Conservation (phyloP, 1,140 invertebrate species). For the Microplitis demolitor region DNA sequence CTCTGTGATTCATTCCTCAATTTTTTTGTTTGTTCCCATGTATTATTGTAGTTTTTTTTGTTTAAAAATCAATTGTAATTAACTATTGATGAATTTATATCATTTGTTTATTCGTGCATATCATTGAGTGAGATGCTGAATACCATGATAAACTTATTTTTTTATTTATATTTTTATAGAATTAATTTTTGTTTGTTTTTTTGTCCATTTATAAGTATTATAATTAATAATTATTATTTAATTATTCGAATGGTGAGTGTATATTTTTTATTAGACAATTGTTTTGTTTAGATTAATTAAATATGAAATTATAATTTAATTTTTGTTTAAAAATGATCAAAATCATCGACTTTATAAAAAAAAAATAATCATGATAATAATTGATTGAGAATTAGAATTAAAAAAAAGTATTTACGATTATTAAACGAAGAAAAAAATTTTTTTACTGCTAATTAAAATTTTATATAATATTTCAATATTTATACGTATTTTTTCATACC, state of each 20-base stretch:
- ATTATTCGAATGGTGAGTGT: not conserved
- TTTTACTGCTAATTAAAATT: conserved; percentile 15
- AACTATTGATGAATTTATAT: not conserved
- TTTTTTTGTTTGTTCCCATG: conserved; percentile 2
- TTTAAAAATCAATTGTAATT: not conserved
- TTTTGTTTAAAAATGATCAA: not conserved
- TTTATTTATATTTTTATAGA: not conserved
- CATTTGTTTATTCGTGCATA: not conserved
- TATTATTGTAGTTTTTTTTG: not conserved
- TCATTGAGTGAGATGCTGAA: not conserved
- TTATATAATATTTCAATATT: conserved; percentile 23
- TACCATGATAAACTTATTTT: not conserved
- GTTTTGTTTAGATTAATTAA: not conserved
- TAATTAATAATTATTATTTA: not conserved
- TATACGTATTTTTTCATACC: conserved; percentile 36
- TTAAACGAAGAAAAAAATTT: not conserved
- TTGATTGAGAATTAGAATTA: not conserved
- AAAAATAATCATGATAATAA: not conserved
- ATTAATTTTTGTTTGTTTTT: not conserved
- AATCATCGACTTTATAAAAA: not conserved
- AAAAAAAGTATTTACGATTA: not conserved
- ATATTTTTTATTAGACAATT: not conserved
- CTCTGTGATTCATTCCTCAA: conserved; percentile 33
- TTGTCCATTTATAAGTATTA: not conserved
- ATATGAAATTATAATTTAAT: not conserved